A percentile compares a stretch with the other conserved stretches of the same genome.
Conservation (phyloP, 2,797 vertebrate genomes). For the Sebastes taczanowskii region DNA sequence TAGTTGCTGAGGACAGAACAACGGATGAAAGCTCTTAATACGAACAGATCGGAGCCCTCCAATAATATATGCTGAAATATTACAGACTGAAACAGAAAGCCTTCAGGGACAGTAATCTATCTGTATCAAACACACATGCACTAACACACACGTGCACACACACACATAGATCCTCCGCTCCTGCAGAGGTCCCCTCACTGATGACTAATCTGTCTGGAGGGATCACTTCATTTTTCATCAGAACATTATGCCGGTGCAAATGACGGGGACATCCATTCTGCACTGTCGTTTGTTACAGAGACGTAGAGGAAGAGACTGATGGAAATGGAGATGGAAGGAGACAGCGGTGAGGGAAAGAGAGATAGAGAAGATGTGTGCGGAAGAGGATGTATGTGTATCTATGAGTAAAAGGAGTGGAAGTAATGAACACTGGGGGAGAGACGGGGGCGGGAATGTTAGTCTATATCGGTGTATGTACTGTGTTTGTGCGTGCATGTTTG, state of each 20-base stretch:
- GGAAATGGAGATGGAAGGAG: slow-evolving; percentile 17
- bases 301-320: slow-evolving; percentile 19
- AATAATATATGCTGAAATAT: slow-evolving; percentile 66
- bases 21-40: slow-evolving; percentile 47
- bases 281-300: slow-evolving; percentile 58
- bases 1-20: slow-evolving; percentile 43
- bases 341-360: neutral
- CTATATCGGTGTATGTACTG: neutral
- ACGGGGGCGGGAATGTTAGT: neutral
- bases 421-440: neutral
- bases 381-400: neutral
- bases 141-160: neutral
- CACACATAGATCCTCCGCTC: slow-evolving; percentile 3
- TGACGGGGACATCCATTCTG: slow-evolving; percentile 76
- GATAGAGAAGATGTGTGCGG: neutral
- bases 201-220: slow-evolving; percentile 76
- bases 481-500: neutral
- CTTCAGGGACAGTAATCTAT: slow-evolving; percentile 53
- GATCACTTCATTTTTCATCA: slow-evolving; percentile 79
- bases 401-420: neutral
- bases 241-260: slow-evolving; percentile 73
- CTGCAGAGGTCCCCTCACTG: slow-evolving; percentile 63
- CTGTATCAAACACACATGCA: slow-evolving; percentile 18
- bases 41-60: slow-evolving; percentile 33
- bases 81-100: slow-evolving; percentile 55